phyloP scores from a whole-genome alignment of 2,797 vertebrate species.

The Oreochromis grahami region DNA sequence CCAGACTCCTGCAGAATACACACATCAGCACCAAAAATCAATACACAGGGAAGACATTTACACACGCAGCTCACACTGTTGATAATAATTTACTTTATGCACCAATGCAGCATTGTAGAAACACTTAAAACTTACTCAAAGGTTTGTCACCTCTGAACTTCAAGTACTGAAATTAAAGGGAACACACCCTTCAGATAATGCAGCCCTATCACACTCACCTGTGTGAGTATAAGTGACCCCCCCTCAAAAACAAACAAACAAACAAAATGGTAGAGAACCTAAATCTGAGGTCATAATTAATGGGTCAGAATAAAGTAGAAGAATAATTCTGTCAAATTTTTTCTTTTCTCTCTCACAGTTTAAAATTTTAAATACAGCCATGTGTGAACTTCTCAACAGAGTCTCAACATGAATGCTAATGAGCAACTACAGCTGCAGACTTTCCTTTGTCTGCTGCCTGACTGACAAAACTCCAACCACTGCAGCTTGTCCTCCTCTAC shows the following conservation, averaged over 20 bases:
- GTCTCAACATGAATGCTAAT: background rate
- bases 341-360: background rate
- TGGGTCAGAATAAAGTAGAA: background rate
- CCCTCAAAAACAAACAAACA: no score
- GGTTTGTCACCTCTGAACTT: background rate
- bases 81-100: background rate
- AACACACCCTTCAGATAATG: background rate
- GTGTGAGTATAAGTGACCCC: background rate
- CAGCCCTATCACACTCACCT: background rate
- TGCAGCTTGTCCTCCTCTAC: background rate
- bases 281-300: background rate
- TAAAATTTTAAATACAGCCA: background rate
- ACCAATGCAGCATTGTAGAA: background rate
- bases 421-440: background rate
- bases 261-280: background rate
- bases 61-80: background rate
- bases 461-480: background rate
- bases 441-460: background rate
- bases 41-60: background rate
- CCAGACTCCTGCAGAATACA: conserved; percentile 51
- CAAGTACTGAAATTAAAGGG: background rate
- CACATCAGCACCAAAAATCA: background rate
- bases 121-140: background rate
- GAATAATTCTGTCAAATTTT: background rate
- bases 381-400: background rate